A percentile compares a stretch with the other conserved stretches of the same genome.
Evolutionary conservation across 2,113 vertebrate species (phyloP).

Genomic region (Myiagra hebetior): DNA sequence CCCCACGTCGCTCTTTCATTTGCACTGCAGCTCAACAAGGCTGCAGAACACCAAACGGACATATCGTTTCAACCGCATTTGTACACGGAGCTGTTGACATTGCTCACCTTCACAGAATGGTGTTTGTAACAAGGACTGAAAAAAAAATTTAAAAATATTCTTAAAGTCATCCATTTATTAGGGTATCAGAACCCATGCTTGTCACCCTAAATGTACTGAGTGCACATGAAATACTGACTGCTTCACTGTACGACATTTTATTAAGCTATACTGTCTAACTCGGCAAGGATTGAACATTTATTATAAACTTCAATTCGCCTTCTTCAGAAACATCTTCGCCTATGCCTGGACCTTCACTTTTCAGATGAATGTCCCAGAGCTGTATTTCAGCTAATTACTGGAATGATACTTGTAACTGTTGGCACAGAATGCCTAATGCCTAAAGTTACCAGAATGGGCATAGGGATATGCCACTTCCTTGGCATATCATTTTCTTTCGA

Average conservation of each 20-base stretch:
- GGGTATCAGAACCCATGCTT: neutral
- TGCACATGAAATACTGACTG: neutral
- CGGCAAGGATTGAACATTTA: neutral
- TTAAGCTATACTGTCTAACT: neutral
- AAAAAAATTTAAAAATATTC: rapidly evolving
- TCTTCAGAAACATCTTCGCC: neutral
- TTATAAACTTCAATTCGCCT: neutral
- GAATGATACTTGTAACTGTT: neutral
- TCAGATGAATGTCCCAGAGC: neutral
- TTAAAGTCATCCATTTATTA: neutral
- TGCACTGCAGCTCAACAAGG: neutral
- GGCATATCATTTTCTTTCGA: neutral
- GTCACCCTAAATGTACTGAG: neutral
- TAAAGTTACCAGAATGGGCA: neutral
- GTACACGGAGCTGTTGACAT: rapidly evolving
- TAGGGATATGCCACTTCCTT: neutral
- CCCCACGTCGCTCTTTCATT: neutral
- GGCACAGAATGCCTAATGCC: neutral
- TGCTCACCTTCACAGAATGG: neutral
- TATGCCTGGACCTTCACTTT: neutral
- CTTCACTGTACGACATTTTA: neutral
- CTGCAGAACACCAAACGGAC: rapidly evolving
- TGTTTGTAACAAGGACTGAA: neutral
- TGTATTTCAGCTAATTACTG: neutral
- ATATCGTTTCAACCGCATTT: rapidly evolving